Evolutionary conservation across 2,797 vertebrate species (phyloP).

Genomic region (Lepus townsendii): DNA sequence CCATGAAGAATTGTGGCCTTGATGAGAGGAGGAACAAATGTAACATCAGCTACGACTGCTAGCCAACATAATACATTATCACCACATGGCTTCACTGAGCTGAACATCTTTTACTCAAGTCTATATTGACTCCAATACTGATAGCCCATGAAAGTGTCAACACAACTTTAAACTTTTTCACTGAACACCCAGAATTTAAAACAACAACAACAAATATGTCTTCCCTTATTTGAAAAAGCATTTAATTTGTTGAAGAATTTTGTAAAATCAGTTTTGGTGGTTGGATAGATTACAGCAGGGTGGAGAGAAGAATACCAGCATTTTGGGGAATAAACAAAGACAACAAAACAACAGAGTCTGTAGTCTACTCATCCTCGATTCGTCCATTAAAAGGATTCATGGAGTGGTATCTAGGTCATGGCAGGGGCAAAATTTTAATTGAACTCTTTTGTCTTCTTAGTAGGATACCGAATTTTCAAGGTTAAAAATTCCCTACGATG

Average conservation of each 20-base stretch:
- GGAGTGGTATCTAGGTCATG: slow-evolving; percentile 69
- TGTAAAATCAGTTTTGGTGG: neutral
- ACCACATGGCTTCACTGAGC: neutral
- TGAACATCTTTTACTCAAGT: slow-evolving; percentile 37
- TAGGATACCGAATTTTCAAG: slow-evolving; percentile 9
- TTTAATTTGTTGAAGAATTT: slow-evolving; percentile 8
- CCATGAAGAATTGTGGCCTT: neutral
- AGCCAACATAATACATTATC: neutral
- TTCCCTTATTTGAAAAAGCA: neutral
- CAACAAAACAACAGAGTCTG: slow-evolving; percentile 26
- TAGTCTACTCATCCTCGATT: slow-evolving; percentile 33
- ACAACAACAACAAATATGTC: neutral
- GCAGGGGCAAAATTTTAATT: slow-evolving; percentile 74
- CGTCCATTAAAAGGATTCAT: slow-evolving; percentile 55
- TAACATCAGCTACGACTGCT: neutral
- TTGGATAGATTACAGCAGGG: neutral
- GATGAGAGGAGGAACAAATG: neutral
- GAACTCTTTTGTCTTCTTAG: slow-evolving; percentile 62
- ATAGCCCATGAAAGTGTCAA: neutral
- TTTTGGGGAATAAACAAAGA: neutral
- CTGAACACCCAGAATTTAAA: slow-evolving; percentile 5
- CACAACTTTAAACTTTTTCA: slow-evolving; percentile 18
- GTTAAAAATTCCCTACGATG: slow-evolving; percentile 35
- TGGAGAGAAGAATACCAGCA: neutral
- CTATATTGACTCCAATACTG: neutral